These are phyloP conservation scores for Cecropterus lyciades DNA, from an alignment of 1,140 invertebrate genomes.

Conservation along the genomic window DNA sequence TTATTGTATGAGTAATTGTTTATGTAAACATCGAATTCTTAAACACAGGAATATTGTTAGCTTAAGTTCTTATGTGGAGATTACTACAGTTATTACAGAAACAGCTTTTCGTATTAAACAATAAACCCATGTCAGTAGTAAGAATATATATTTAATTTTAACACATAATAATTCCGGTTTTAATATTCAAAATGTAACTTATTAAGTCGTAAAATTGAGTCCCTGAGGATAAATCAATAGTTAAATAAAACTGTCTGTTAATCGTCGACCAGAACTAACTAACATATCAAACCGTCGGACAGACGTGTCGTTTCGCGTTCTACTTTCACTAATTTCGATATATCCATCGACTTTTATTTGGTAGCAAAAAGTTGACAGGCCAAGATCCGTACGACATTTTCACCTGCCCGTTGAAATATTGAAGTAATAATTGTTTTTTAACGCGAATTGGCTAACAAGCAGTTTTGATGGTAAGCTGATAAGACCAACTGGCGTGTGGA, in stretches of 20 bases:
- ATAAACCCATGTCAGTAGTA: neutral
- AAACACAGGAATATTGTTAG: neutral
- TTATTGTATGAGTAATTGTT: too few relatives aligned
- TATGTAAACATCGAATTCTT: neutral
- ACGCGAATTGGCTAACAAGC: neutral
- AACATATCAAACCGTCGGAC: slow-evolving; percentile 16
- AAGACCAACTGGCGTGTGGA: neutral
- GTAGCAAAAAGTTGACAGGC: slow-evolving; percentile 30
- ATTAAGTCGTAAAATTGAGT: neutral
- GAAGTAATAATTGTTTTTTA: slow-evolving; percentile 8
- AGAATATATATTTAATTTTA: neutral
- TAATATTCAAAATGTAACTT: neutral
- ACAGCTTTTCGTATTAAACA: neutral
- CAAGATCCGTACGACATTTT: slow-evolving; percentile 7
- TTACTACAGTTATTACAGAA: neutral
- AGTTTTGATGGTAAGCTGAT: neutral
- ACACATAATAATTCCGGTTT: neutral
- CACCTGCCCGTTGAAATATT: slow-evolving; percentile 27
- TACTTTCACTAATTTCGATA: slow-evolving; percentile 35
- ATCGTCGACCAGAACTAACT: neutral
- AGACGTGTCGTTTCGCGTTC: slow-evolving; percentile 30
- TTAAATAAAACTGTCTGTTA: neutral
- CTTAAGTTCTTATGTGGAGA: neutral
- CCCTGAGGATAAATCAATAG: neutral
- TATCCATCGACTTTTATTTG: slow-evolving; percentile 24